Percentiles rank a stretch among this genome's conserved stretches.
Conservation (phyloP, 2,797 vertebrate species). For the Amblyopsis hoosieri region DNA sequence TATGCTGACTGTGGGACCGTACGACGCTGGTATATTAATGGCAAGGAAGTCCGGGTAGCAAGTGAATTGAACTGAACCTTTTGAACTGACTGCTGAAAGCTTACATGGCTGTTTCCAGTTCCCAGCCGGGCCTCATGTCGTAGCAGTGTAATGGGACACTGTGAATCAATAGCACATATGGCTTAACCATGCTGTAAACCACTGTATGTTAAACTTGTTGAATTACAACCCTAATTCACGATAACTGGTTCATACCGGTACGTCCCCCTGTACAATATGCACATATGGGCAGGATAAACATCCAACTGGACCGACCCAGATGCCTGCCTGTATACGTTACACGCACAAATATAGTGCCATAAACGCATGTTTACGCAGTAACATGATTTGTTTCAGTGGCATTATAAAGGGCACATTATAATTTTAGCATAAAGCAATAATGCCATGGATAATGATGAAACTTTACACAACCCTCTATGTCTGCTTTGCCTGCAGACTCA, state of each 20-base stretch:
- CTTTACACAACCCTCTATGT: conserved; percentile 6
- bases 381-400: too few species aligned
- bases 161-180: conserved; percentile 36
- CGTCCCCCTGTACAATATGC: too few species aligned
- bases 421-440: conserved; percentile 26
- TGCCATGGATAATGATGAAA: conserved; percentile 1
- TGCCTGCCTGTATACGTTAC: too few species aligned
- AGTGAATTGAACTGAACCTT: conserved; percentile 40
- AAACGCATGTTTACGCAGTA: too few species aligned
- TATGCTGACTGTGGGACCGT: not conserved
- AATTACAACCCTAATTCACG: too few species aligned
- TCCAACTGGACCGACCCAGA: too few species aligned
- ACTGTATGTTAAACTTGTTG: too few species aligned
- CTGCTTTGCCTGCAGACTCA: not conserved
- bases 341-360: too few species aligned
- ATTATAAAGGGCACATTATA: too few species aligned
- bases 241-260: too few species aligned
- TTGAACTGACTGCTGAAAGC: conserved; percentile 34
- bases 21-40: conserved; percentile 24
- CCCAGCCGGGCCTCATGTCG: conserved; percentile 23
- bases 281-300: too few species aligned
- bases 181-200: conserved; percentile 1
- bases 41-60: not conserved
- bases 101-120: conserved; percentile 24
- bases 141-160: conserved; percentile 49